Evolutionary conservation across 2,797 vertebrate species (phyloP), one percentile per base, ranked within the genome.

Genomic region (Sebastolobus altivelis): DNA sequence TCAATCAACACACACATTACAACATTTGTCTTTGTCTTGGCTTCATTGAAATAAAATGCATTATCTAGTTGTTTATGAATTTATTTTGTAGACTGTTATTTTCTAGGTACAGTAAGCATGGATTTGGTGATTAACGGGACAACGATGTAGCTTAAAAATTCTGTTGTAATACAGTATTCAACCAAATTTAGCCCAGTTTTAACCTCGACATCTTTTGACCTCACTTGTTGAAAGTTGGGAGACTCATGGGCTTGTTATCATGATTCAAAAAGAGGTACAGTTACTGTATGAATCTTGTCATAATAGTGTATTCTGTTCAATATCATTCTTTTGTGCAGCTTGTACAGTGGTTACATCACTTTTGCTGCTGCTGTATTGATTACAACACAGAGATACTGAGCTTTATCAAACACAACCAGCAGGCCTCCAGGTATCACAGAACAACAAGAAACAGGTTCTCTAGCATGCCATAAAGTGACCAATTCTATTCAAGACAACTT

Each of bases 401-500:
- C 49, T 65, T 56, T 46, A 63, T 38, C 52, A 46, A 27, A 75
- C 13, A 59, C 63, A 27, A 38, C 18, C 62, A 58, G 73, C 62
- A 25, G 62, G 52, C 27, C 20, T 58, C 12, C 62, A 25, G 52
- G n/a, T 10, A 20, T 29, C 65, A 33, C 35, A 43, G 35, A 56
- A 16, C 10, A 18, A 20, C 29, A 16, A 63, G 60, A 55, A 25
- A 25, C 25, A 25, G 25, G 25, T 25, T 25, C 1, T 25, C 25
- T 25, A 25, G 12, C 6, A 35, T 31, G 1, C 18, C 8, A 25
- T 25, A 25, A 25, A 25, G 25, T 25, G 25, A 25, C 25, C 1
- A 25, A 25, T 25, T 25, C 25, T 25, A 43, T 16, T 14, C 10
- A 31, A 72, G 61, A 46, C 29, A 35, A 8, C 20, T 20, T 13